These are phyloP conservation scores for Pygathrix nemaeus DNA, from an alignment of 2,113 vertebrate genomes.

Conservation along the genomic window DNA sequence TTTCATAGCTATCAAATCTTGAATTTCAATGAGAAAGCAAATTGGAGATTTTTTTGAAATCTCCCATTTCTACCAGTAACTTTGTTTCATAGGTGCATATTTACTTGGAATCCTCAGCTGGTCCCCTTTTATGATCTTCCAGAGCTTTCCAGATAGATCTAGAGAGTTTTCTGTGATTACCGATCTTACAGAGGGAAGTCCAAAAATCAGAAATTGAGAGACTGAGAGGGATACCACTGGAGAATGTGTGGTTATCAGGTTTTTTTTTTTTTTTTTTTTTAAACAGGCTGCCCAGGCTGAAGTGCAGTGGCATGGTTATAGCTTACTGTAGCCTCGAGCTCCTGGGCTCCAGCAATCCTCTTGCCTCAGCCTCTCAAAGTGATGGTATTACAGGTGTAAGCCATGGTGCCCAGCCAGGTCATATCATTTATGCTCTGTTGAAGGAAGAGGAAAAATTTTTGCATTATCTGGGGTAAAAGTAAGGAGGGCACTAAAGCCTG, in stretches of 20 bases:
- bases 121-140: not conserved
- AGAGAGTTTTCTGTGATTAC: not conserved
- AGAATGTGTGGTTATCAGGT: not conserved
- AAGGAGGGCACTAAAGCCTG: not conserved
- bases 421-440: not conserved
- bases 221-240: not conserved
- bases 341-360: too few species aligned
- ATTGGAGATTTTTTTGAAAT: not conserved
- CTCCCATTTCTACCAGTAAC: not conserved
- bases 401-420: too few species aligned
- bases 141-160: not conserved
- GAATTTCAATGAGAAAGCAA: not conserved
- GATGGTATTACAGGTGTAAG: too few species aligned
- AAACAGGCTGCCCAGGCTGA: too few species aligned
- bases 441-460: not conserved
- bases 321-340: too few species aligned
- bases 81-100: not conserved
- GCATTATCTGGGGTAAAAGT: not conserved
- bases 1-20: not conserved
- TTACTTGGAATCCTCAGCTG: not conserved
- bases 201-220: not conserved
- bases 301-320: too few species aligned
- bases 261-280: too few species aligned
- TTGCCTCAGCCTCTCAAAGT: too few species aligned
- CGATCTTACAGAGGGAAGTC: not conserved